A percentile compares a stretch with the other conserved stretches of the same genome.
Conservation (phyloP, 2,113 vertebrate species). For the Spheniscus mendiculus region DNA sequence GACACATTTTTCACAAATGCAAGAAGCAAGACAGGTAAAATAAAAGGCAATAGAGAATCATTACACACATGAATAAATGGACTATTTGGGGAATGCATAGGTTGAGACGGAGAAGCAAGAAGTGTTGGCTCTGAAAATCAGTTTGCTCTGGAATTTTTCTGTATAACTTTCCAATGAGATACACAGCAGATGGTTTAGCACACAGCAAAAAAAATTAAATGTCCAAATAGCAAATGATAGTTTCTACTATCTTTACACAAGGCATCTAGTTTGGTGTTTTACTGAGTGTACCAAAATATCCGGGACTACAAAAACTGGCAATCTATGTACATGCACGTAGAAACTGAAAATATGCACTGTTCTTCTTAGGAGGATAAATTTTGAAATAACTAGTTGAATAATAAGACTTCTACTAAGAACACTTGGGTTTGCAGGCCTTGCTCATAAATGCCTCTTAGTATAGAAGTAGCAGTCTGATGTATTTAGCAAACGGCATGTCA, state of each 20-base stretch:
- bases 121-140: neutral
- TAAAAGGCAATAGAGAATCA: neutral
- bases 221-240: neutral
- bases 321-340: neutral
- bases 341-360: neutral
- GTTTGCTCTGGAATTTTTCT: neutral
- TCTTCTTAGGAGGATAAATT: neutral
- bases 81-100: neutral
- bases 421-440: neutral
- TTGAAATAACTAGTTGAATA: neutral
- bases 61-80: neutral
- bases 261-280: neutral
- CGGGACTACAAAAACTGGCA: neutral
- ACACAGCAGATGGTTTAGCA: neutral
- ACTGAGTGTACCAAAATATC: neutral
- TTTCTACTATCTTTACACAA: neutral
- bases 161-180: neutral
- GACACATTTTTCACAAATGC: neutral
- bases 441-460: neutral
- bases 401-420: neutral
- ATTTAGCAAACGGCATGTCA: conserved; percentile 13
- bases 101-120: neutral
- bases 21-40: neutral
- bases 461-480: neutral
- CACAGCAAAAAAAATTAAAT: neutral